Base-by-base conservation (phyloP, 2,888 invertebrate genomes). In the Drosophila tanythrix region DNA sequence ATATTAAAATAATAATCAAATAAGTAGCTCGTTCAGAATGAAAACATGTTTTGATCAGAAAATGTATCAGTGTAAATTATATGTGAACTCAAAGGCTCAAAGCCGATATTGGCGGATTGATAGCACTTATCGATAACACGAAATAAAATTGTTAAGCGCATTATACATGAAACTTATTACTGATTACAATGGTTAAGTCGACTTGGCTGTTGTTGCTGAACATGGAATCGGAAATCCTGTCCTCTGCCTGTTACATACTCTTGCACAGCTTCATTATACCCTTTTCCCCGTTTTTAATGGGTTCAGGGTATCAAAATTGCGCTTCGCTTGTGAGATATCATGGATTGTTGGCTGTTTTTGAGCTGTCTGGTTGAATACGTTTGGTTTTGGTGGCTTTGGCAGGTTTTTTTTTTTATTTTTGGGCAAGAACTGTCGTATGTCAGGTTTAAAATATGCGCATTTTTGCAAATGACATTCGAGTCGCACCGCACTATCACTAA, bases 401-500 rank as follows among this genome's bases (percentile, higher is more conserved):
- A 10, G 5, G 0, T 4, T 21, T 33, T 15, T 35, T 25, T 25
- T 18, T 33, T 52, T 25, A 5, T 21, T 46, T 25, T 15, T 15
- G 3, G 21, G 1, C 25, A 25, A 18, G 51, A 51, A 64, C 62
- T 68, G 80, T 81, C 70, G 84, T 81, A 67, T 74, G 83, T 89
- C 81, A 85, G 81, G 70, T 74, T 83, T 85, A 89, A 87, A 87
- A 87, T 88, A 87, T 87, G 89, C 87, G 78, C 70, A 89, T 89
- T 89, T 89, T 78, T 88, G 89, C 86, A 87, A 87, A 87, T 89
- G 87, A 85, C 87, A 87, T 89, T 89, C 85, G 89, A 89, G 86
- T 81, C 84, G 89, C 89, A 81, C 88, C 85, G 80, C 89, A 87
- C 86, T 89, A 87, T 87, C 89, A 87, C 87, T 87, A 87, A 87